Conservation (phyloP, 2,888 invertebrate genomes). For the Tetanocera ferruginea region DNA sequence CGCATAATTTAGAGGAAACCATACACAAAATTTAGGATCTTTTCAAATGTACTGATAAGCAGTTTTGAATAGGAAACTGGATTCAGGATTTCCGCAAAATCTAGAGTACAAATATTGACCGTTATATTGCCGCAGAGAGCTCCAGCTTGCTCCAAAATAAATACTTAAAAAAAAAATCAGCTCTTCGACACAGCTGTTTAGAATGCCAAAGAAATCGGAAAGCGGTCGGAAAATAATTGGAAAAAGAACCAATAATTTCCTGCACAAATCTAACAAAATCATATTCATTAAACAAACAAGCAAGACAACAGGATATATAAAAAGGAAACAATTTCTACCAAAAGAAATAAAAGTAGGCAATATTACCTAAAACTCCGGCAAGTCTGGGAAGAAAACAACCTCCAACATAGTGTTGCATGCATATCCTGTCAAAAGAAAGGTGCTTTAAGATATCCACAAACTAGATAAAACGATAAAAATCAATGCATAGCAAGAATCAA, state of each 20-base stretch:
- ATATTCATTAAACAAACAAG: background rate
- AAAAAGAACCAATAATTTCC: background rate
- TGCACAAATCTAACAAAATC: background rate
- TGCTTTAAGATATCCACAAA: conserved; percentile 7
- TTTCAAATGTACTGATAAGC: too few relatives aligned
- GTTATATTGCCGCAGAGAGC: too few relatives aligned
- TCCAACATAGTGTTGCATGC: background rate
- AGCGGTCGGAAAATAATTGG: too few relatives aligned
- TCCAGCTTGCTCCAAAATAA: too few relatives aligned
- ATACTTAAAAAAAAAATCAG: too few relatives aligned
- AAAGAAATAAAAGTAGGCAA: background rate
- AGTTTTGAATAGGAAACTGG: too few relatives aligned
- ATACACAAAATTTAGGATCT: too few relatives aligned
- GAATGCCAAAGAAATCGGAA: background rate
- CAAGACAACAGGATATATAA: background rate
- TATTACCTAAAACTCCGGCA: background rate
- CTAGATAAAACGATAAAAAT: background rate
- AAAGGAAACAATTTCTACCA: background rate
- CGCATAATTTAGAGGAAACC: too few relatives aligned
- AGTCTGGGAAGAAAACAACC: background rate
- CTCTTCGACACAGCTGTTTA: background rate
- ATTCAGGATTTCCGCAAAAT: too few relatives aligned
- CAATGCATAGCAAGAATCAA: too few relatives aligned
- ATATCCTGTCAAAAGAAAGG: conserved; percentile 6
- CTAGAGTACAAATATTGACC: too few relatives aligned